phyloP scores from a whole-genome alignment of 2,888 invertebrate species.

The Caenorhabditis imperialis region DNA sequence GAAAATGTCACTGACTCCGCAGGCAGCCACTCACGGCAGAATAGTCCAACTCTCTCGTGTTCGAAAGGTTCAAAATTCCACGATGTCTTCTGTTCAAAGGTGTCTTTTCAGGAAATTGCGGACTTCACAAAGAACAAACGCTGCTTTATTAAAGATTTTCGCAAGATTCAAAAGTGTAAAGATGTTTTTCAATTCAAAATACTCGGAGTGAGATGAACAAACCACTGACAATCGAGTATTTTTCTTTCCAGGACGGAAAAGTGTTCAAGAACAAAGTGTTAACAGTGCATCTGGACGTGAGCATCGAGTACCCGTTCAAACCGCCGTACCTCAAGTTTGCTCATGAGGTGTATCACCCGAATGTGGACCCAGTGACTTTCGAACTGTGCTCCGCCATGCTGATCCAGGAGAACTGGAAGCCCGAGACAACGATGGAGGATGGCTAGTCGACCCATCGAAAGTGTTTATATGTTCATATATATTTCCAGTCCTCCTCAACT shows the following conservation, averaged over 20 bases:
- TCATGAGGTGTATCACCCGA: constrained; percentile 45
- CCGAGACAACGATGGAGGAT: constrained; percentile 51
- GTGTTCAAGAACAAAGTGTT: constrained; percentile 30
- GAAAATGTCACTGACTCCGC: constrained; percentile 17
- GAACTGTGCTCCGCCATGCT: constrained; percentile 47
- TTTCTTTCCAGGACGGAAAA: constrained; percentile 17
- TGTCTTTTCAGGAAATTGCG: constrained; percentile 30
- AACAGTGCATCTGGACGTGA: constrained; percentile 32
- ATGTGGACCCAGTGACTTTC: constrained; percentile 32
- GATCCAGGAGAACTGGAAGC: constrained; percentile 50
- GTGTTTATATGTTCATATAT: background rate
- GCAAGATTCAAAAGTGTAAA: constrained; percentile 24
- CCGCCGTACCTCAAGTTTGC: constrained; percentile 36
- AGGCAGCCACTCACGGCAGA: constrained; percentile 37
- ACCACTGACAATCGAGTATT: background rate
- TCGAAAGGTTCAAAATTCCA: constrained; percentile 14
- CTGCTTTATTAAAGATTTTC: constrained; percentile 32
- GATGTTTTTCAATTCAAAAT: constrained; percentile 45
- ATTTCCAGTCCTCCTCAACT: constrained; percentile 39
- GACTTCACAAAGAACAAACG: constrained; percentile 44
- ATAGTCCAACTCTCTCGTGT: constrained; percentile 41
- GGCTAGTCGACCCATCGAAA: background rate
- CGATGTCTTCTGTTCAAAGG: background rate
- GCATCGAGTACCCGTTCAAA: constrained; percentile 49
- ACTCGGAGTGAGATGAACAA: constrained; percentile 9